A percentile compares a stretch with the other conserved stretches of the same genome.
phyloP scores from a whole-genome alignment of 2,797 vertebrate genomes.

The Notoglanidium macrostoma region DNA sequence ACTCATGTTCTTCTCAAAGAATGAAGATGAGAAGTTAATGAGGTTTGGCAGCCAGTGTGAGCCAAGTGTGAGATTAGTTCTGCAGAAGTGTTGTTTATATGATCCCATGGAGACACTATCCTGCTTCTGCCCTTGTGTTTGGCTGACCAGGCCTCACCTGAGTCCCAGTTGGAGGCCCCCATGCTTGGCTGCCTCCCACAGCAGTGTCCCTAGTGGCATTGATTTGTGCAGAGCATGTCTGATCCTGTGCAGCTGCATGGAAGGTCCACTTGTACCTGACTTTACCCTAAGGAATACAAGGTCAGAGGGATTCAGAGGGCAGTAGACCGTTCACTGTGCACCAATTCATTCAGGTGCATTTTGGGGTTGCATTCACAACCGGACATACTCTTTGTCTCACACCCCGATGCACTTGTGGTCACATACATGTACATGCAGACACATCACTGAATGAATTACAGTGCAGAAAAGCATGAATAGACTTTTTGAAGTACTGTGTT shows the following conservation, averaged over 20 bases:
- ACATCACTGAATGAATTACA: conserved; percentile 22
- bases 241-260: conserved; percentile 69
- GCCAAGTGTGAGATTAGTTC: conserved; percentile 67
- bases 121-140: conserved; percentile 56
- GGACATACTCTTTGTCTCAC: conserved; percentile 47
- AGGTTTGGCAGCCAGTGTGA: conserved; percentile 60
- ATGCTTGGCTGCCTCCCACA: conserved; percentile 64
- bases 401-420: conserved; percentile 2
- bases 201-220: conserved; percentile 64
- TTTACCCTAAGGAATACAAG: conserved; percentile 62
- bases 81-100: conserved; percentile 68
- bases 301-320: conserved; percentile 64
- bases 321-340: conserved; percentile 66
- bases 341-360: conserved; percentile 62
- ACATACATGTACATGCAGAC: conserved; percentile 4
- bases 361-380: conserved; percentile 54
- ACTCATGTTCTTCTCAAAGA: conserved; percentile 42
- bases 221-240: conserved; percentile 63
- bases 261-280: conserved; percentile 66
- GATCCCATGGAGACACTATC: conserved; percentile 62
- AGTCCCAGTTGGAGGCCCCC: conserved; percentile 52
- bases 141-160: conserved; percentile 66
- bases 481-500: conserved; percentile 1
- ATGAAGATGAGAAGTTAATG: conserved; percentile 56
- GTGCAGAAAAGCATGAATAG: conserved; percentile 21